phyloP scores from a whole-genome alignment of 2,113 vertebrate species.

The Aphyosemion australe region DNA sequence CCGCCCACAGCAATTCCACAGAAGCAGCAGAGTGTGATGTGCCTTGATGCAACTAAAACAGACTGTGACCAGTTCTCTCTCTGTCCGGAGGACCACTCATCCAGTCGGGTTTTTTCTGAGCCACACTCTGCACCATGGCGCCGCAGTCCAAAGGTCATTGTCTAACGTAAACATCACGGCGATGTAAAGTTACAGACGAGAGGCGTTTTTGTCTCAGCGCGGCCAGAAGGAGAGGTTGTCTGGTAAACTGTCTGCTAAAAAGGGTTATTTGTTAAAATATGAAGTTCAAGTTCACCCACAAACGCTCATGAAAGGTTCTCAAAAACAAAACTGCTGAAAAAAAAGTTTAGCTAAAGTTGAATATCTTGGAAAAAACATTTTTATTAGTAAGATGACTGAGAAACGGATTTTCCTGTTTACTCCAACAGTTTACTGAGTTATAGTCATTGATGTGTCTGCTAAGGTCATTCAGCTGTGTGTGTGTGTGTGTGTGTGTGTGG shows the following conservation, averaged over 20 bases:
- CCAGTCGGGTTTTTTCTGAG: conserved; percentile 27
- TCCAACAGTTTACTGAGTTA: no score
- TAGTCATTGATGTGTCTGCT: no score
- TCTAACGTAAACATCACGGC: conserved; percentile 46
- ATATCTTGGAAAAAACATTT: no score
- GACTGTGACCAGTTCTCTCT: no score
- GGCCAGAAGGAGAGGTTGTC: conserved; percentile 4
- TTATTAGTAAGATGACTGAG: no score
- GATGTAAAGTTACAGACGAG: conserved; percentile 40
- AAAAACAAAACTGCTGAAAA: conserved; percentile 1
- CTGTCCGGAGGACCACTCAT: no score
- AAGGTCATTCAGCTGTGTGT: no score
- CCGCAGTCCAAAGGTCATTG: conserved; percentile 49
- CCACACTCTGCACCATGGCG: conserved; percentile 21
- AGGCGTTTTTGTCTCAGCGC: conserved; percentile 9
- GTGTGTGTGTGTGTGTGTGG: no score
- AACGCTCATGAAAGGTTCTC: no score
- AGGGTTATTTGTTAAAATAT: neutral
- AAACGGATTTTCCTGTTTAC: no score
- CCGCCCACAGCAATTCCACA: neutral
- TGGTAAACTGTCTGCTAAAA: neutral
- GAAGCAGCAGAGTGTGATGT: conserved; percentile 14
- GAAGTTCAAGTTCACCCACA: neutral
- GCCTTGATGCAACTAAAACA: neutral
- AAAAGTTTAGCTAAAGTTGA: no score